phyloP scores from a whole-genome alignment of 2,113 vertebrate genomes.

The Neodontobutis hainanensis region DNA sequence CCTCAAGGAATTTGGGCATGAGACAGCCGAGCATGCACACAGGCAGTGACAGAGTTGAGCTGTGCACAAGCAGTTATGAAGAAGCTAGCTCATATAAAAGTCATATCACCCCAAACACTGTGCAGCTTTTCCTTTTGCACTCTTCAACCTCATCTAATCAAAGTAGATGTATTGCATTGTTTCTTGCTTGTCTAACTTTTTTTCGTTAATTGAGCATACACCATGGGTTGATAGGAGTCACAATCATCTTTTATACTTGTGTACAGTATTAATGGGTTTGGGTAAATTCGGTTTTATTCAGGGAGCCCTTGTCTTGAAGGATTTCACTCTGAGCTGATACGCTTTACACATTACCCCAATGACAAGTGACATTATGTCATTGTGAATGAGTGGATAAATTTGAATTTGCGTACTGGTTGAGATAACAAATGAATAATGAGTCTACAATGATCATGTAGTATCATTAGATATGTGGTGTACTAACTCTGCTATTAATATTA shows the following conservation, averaged over 20 bases:
- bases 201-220: constrained; percentile 10
- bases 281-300: constrained; percentile 27
- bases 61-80: constrained; percentile 25
- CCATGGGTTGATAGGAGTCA: constrained; percentile 11
- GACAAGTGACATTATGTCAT: constrained; percentile 14
- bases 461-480: too few species aligned
- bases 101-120: neutral
- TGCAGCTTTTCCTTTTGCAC: constrained; percentile 11
- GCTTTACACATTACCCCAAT: constrained; percentile 1
- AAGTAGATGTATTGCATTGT: neutral
- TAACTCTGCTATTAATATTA: too few species aligned
- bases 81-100: constrained; percentile 17
- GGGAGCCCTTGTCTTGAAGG: constrained; percentile 2
- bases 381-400: neutral
- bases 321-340: constrained; percentile 10
- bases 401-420: neutral
- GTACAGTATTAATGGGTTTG: constrained; percentile 13
- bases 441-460: too few species aligned
- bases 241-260: constrained; percentile 12
- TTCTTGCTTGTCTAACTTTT: constrained; percentile 1
- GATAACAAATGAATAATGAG: too few species aligned
- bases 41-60: constrained; percentile 21
- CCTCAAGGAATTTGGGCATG: constrained; percentile 52
- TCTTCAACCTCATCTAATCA: constrained; percentile 9
- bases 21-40: constrained; percentile 42